phyloP scores from a whole-genome alignment of 2,113 vertebrate species.

The Pelecanoides urinatrix region DNA sequence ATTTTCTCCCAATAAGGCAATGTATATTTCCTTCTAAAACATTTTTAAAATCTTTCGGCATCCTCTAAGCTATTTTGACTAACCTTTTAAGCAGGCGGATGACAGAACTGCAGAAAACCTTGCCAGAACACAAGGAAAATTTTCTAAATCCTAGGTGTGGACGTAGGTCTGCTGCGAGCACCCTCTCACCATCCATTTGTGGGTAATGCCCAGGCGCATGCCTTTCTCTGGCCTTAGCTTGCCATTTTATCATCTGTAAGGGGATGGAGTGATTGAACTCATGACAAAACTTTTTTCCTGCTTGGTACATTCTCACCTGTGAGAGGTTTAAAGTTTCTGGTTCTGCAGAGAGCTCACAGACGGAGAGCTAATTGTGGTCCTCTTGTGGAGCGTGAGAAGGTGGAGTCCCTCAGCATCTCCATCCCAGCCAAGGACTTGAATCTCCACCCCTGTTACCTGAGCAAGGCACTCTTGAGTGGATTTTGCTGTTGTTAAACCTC shows the following conservation, averaged over 20 bases:
- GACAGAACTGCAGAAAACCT: not conserved
- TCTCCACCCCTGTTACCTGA: not conserved
- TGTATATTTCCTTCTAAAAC: not conserved
- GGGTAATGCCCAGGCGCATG: accelerated
- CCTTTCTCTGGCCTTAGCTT: not conserved
- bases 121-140: not conserved
- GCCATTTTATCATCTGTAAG: not conserved
- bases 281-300: not conserved
- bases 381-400: not conserved
- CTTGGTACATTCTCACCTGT: not conserved
- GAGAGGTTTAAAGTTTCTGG: not conserved
- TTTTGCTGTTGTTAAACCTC: not conserved
- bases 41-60: not conserved
- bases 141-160: not conserved
- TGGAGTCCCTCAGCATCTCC: not conserved
- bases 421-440: not conserved
- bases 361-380: not conserved
- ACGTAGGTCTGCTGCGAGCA: not conserved
- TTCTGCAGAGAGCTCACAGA: not conserved
- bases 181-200: accelerated
- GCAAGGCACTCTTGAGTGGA: not conserved
- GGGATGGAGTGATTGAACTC: not conserved
- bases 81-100: not conserved
- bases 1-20: not conserved
- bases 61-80: not conserved